Conservation (phyloP, 1,140 invertebrate genomes). For the Carposina sasakii region DNA sequence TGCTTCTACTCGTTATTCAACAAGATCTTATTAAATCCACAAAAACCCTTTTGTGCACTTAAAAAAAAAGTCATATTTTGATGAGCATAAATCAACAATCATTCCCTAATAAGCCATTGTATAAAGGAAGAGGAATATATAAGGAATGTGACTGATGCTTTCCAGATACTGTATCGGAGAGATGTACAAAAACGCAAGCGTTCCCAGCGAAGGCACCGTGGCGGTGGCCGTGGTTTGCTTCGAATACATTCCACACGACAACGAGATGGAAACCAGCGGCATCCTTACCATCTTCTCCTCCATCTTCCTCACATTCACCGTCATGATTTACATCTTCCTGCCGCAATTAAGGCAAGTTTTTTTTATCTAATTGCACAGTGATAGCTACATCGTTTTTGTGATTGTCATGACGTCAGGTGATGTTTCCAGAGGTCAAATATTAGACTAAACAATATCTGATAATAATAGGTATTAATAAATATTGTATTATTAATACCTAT, state of each 20-base stretch:
- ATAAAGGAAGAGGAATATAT: too few relatives aligned
- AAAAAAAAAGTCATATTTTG: too few relatives aligned
- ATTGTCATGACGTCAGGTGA: not conserved
- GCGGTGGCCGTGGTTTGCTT: slow-evolving; percentile 72
- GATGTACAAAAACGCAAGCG: slow-evolving; percentile 35
- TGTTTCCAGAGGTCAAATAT: too few relatives aligned
- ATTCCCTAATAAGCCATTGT: too few relatives aligned
- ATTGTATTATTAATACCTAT: too few relatives aligned
- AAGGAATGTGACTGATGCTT: slow-evolving; percentile 9
- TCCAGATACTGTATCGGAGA: slow-evolving; percentile 67
- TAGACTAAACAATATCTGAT: too few relatives aligned
- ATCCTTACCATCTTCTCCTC: slow-evolving; percentile 73
- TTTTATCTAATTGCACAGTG: not conserved
- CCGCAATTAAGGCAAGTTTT: slow-evolving; percentile 74
- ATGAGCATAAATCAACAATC: too few relatives aligned
- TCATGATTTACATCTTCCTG: slow-evolving; percentile 73
- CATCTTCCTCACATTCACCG: slow-evolving; percentile 73
- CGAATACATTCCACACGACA: slow-evolving; percentile 30
- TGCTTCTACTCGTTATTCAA: too few relatives aligned
- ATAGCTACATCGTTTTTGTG: not conserved
- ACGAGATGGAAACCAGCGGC: slow-evolving; percentile 53
- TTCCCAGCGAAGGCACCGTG: slow-evolving; percentile 20
- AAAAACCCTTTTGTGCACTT: too few relatives aligned
- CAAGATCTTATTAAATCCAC: too few relatives aligned
- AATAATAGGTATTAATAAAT: too few relatives aligned